Evolutionary conservation across 2,888 invertebrate genomes (phyloP), one percentile per base, ranked within the genome.

Genomic region (Brachynemurus nebulosus): DNA sequence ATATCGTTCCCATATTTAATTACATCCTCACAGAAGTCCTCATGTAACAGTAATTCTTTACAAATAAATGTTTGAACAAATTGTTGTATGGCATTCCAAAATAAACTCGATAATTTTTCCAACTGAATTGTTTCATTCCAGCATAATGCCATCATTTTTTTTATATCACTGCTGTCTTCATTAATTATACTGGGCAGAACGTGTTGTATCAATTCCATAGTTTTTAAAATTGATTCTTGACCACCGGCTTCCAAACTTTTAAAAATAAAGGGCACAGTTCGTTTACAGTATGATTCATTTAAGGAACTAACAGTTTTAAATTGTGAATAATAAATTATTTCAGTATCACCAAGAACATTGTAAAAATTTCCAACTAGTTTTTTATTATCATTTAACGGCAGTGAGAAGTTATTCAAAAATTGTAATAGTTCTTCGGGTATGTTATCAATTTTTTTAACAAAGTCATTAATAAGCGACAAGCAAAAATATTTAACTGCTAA

Each of bases 51-150:
- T 35, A 45, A 12, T 18, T 46, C 27, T 33, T 33, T 23, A 39
- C 44, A 42, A 42, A 47, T 49, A 4, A 69, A 56, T 4, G 70
- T 48, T 38, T 59, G 54, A 3, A 65, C 54, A 57, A 69, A 69
- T 48, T 65, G 62, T 54, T 63, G 54, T 44, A 69, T 64, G 51
- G 68, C 67, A 20, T 57, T 57, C 33, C 59, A 52, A 55, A 68
- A 69, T 44, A 67, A 64, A 43, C 60, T 64, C 49, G 64, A 68
- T n/a, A n/a, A n/a, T 0, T 68, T 64, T 52, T 67, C 67, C n/a
- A 69, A 30, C 7, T 30, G 9, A 4, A 11, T 11, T 11, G 30
- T 30, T 30, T 30, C 30, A 11, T 30, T 30, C 30, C 30, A 30
- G 14, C 30, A 30, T 4, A 30, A 4, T n/a, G n/a, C 14, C n/a